phyloP scores from a whole-genome alignment of 1,140 invertebrate genomes.

The Magallana angulata region DNA sequence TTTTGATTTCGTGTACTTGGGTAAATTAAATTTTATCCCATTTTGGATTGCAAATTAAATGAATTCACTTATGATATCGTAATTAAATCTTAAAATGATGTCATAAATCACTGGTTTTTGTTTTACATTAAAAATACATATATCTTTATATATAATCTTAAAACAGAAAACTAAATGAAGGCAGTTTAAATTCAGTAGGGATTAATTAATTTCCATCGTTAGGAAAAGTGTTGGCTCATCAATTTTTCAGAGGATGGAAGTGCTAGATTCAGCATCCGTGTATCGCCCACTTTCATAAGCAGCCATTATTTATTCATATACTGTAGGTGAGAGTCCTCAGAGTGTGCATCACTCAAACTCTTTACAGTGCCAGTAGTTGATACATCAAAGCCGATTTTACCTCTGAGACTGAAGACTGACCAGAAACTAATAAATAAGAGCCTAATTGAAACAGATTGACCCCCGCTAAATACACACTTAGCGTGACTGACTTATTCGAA shows the following conservation, averaged over 20 bases:
- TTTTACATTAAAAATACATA: too few species aligned
- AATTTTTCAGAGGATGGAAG: constrained; percentile 12
- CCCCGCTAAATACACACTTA: not conserved
- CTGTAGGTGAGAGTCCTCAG: not conserved
- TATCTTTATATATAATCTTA: too few species aligned
- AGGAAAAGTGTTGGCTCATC: constrained; percentile 6
- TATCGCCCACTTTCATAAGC: not conserved
- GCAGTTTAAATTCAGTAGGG: not conserved
- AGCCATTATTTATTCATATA: constrained; percentile 17
- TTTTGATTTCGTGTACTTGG: too few species aligned
- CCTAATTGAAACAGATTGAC: not conserved
- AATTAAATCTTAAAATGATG: too few species aligned
- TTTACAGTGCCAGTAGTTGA: not conserved
- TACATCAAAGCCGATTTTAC: not conserved
- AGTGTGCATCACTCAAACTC: not conserved
- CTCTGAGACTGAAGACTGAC: not conserved
- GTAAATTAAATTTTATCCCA: too few species aligned
- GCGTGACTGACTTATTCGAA: not conserved
- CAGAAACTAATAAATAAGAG: not conserved
- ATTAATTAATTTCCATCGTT: not conserved
- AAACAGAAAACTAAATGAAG: too few species aligned
- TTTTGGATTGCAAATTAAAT: too few species aligned
- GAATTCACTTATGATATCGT: too few species aligned
- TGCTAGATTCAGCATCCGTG: not conserved
- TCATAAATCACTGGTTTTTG: too few species aligned